Conservation (phyloP, 2,888 invertebrate genomes). For the Serripes groenlandicus region DNA sequence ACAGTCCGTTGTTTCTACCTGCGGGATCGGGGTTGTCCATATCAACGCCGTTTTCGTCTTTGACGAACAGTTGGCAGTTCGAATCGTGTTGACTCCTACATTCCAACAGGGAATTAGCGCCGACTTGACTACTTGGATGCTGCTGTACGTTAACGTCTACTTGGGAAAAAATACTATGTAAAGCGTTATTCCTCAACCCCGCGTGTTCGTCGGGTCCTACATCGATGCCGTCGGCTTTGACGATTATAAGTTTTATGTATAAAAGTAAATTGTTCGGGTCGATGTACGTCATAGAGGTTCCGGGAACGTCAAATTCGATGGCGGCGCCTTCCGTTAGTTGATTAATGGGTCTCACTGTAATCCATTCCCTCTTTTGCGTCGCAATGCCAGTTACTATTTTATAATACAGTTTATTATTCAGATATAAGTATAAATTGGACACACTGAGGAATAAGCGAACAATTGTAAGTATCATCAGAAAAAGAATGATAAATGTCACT, state of each 20-base stretch:
- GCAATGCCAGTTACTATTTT: too few species aligned
- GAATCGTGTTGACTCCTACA: conserved; percentile 33
- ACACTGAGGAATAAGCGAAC: too few species aligned
- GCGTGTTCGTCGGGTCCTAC: conserved; percentile 6
- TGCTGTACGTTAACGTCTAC: conserved; percentile 42
- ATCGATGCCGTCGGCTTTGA: conserved; percentile 31
- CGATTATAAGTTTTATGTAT: conserved; percentile 32
- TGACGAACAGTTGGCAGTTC: conserved; percentile 22
- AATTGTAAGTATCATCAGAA: too few species aligned
- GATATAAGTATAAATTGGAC: too few species aligned
- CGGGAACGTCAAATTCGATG: conserved; percentile 43
- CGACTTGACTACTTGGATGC: conserved; percentile 34
- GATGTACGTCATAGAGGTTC: conserved; percentile 29
- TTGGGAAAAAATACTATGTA: conserved; percentile 44
- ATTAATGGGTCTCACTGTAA: conserved; percentile 11
- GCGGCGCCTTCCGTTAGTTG: conserved; percentile 26
- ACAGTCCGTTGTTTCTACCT: too few species aligned
- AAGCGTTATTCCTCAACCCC: conserved; percentile 32
- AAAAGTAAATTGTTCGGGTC: conserved; percentile 28
- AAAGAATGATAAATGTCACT: too few species aligned
- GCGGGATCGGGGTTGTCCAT: too few species aligned
- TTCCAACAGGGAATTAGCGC: too few species aligned
- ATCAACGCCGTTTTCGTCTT: too few species aligned
- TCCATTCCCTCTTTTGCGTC: conserved; percentile 16
- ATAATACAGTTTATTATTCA: too few species aligned